Conservation (phyloP, 1,140 invertebrate genomes). For the Ericerus pela region DNA sequence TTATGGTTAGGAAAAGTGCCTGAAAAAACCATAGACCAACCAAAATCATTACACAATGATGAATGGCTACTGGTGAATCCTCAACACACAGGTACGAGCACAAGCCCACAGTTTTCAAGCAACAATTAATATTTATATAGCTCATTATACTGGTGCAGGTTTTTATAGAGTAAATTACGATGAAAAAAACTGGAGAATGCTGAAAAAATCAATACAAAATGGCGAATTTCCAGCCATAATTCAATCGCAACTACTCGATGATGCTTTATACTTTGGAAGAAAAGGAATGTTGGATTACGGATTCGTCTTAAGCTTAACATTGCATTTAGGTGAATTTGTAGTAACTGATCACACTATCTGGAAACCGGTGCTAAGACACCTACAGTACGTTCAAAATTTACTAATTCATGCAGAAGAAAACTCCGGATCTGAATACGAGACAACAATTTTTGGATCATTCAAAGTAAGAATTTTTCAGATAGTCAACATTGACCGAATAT, state of each 20-base stretch:
- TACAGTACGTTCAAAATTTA: not conserved
- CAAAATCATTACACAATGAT: not conserved
- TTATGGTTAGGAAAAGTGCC: not conserved
- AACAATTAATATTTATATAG: not conserved
- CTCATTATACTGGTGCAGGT: not conserved
- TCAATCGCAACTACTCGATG: not conserved
- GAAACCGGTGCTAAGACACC: not conserved
- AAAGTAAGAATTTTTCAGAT: too few species aligned
- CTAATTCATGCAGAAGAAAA: too few species aligned
- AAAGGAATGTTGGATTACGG: not conserved
- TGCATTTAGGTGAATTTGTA: not conserved
- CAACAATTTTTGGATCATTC: too few species aligned
- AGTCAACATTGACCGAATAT: too few species aligned
- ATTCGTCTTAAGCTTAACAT: not conserved
- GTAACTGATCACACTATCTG: not conserved
- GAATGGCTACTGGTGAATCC: not conserved
- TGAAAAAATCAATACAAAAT: not conserved
- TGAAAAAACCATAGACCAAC: not conserved
- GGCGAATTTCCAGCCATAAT: not conserved
- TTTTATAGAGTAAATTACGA: not conserved
- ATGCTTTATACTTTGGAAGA: not conserved
- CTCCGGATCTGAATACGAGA: too few species aligned
- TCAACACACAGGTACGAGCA: not conserved
- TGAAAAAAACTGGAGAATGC: not conserved
- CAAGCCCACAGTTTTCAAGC: not conserved